Evolutionary conservation across 2,888 invertebrate species (phyloP).

Genomic region (Neoitamus cyanurus): DNA sequence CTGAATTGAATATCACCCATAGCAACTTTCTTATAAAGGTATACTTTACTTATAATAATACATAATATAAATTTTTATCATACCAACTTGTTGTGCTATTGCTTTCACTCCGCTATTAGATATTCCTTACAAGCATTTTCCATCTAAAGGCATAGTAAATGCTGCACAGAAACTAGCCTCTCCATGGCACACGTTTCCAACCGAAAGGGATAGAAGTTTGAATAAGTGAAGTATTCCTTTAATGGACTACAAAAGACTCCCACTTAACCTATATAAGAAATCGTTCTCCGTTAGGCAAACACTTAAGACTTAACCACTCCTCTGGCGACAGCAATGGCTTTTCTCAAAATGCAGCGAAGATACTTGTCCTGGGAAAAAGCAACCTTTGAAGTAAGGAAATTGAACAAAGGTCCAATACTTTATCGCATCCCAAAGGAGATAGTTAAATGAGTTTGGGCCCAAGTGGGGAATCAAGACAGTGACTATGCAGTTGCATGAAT

Average conservation of each 20-base stretch:
- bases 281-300: conserved; percentile 22
- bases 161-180: neutral
- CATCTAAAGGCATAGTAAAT: neutral
- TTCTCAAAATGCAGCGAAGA: neutral
- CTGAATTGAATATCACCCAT: too few species aligned
- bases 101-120: too few species aligned
- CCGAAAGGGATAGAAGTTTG: neutral
- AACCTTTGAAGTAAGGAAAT: neutral
- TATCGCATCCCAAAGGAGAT: neutral
- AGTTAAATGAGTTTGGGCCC: neutral
- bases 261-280: conserved; percentile 37
- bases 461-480: neutral
- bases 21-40: too few species aligned
- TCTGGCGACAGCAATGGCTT: conserved; percentile 1
- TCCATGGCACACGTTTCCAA: neutral
- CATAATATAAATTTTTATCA: too few species aligned
- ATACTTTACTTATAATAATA: too few species aligned
- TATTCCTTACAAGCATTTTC: neutral
- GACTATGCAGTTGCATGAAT: neutral
- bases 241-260: conserved; percentile 12
- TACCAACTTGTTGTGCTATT: too few species aligned
- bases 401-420: neutral
- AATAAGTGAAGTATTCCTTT: neutral
- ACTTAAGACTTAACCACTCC: conserved; percentile 36
- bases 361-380: neutral